These are phyloP conservation scores for Cotesia chilonis DNA, from an alignment of 1,140 invertebrate genomes.

Conservation along the genomic window DNA sequence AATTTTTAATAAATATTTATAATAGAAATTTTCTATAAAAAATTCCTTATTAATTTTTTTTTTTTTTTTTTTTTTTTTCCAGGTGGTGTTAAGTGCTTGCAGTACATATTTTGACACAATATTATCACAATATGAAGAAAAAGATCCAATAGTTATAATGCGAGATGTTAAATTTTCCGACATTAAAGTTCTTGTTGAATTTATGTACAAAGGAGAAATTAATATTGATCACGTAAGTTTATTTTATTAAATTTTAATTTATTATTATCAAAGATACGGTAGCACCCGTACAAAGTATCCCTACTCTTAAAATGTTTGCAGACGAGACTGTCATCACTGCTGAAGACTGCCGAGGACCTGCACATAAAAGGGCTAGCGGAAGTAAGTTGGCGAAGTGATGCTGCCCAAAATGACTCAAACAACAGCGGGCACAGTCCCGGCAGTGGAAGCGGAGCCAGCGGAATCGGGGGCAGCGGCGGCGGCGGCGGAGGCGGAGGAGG, in stretches of 20 bases:
- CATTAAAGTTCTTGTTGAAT: conserved; percentile 87
- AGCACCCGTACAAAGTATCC: neutral
- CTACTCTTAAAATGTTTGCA: conserved; percentile 37
- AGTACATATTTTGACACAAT: conserved; percentile 89
- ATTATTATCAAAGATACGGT: too few species aligned
- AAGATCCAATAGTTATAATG: conserved; percentile 85
- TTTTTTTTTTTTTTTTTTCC: conserved; percentile 40
- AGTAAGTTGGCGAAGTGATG: conserved; percentile 81
- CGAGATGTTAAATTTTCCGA: conserved; percentile 86
- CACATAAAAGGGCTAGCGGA: conserved; percentile 91
- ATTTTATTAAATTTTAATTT: too few species aligned
- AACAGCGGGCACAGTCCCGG: conserved; percentile 60
- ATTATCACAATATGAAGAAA: conserved; percentile 88
- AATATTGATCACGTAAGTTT: conserved; percentile 88
- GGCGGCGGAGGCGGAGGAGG: too few species aligned
- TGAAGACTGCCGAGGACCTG: conserved; percentile 91
- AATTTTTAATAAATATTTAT: too few species aligned
- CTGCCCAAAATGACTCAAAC: conserved; percentile 59
- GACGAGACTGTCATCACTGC: conserved; percentile 75
- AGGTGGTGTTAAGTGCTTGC: conserved; percentile 79
- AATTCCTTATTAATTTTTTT: conserved; percentile 3
- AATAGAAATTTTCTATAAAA: neutral
- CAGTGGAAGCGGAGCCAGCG: neutral
- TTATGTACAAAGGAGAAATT: conserved; percentile 96
- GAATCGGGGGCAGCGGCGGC: too few species aligned